phyloP scores from a whole-genome alignment of 1,140 invertebrate genomes.

The Tetramorium alpestre region DNA sequence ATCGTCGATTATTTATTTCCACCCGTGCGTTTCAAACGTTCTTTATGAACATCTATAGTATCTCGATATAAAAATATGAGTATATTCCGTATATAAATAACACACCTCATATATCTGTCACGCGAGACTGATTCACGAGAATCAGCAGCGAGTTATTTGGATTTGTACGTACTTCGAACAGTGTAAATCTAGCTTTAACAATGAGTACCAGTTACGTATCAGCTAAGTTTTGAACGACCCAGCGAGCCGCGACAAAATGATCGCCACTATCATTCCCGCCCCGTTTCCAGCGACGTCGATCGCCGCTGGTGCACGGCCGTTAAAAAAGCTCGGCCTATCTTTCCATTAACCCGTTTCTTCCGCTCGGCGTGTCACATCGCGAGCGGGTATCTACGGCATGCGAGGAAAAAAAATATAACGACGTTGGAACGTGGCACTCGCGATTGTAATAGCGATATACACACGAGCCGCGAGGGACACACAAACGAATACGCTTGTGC shows the following conservation, averaged over 20 bases:
- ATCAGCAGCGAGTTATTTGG: conserved; percentile 18
- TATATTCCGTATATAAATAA: conserved; percentile 11
- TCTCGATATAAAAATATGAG: background rate
- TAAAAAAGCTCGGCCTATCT: conserved; percentile 50
- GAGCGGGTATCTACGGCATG: conserved; percentile 12
- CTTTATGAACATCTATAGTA: background rate
- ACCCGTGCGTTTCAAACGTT: background rate
- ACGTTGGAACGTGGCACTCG: conserved; percentile 7
- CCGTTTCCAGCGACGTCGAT: conserved; percentile 38
- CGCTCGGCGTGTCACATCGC: conserved; percentile 10
- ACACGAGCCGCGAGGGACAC: background rate
- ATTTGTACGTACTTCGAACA: conserved; percentile 3
- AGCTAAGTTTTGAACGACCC: conserved; percentile 37
- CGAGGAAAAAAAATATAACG: conserved; percentile 27
- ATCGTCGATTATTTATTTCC: background rate
- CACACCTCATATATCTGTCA: conserved; percentile 26
- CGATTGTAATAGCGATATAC: conserved; percentile 32
- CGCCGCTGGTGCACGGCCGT: background rate
- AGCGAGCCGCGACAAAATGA: conserved; percentile 39
- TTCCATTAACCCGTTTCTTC: conserved; percentile 55
- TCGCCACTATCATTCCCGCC: conserved; percentile 22
- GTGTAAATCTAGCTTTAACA: conserved; percentile 43
- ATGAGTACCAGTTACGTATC: conserved; percentile 31
- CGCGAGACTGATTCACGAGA: conserved; percentile 32
- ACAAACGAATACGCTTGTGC: background rate